phyloP scores from a whole-genome alignment of 2,797 vertebrate genomes.

The Pteronotus mesoamericanus region DNA sequence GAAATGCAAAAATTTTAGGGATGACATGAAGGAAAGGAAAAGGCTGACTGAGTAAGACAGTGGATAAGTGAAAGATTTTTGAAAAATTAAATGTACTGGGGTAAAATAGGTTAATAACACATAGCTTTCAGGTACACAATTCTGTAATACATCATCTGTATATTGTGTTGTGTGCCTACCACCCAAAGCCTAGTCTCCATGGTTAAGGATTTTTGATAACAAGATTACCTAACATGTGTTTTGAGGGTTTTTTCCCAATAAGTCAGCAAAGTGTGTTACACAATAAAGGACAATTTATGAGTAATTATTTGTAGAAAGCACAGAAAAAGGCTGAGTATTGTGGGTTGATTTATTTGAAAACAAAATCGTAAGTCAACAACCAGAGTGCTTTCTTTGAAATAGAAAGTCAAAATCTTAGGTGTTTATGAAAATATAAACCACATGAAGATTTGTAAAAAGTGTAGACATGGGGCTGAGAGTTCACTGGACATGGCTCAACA shows the following conservation, averaged over 20 bases:
- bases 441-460: background rate
- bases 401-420: background rate
- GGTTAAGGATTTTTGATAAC: background rate
- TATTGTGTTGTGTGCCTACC: background rate
- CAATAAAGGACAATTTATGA: background rate
- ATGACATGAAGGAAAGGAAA: background rate
- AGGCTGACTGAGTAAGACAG: background rate
- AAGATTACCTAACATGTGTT: background rate
- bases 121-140: background rate
- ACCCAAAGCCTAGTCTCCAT: background rate
- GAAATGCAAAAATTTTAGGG: background rate
- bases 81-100: background rate
- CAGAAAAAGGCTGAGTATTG: background rate
- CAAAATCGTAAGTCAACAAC: background rate
- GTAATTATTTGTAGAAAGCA: background rate
- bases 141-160: no score
- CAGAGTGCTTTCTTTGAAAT: background rate
- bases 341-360: background rate
- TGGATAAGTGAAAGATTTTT: background rate
- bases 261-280: background rate
- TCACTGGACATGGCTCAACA: background rate
- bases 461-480: background rate
- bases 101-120: background rate
- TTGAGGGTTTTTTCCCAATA: background rate
- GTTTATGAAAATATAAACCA: background rate